phyloP scores from a whole-genome alignment of 2,113 vertebrate species.

The Ploceus nigricollis region DNA sequence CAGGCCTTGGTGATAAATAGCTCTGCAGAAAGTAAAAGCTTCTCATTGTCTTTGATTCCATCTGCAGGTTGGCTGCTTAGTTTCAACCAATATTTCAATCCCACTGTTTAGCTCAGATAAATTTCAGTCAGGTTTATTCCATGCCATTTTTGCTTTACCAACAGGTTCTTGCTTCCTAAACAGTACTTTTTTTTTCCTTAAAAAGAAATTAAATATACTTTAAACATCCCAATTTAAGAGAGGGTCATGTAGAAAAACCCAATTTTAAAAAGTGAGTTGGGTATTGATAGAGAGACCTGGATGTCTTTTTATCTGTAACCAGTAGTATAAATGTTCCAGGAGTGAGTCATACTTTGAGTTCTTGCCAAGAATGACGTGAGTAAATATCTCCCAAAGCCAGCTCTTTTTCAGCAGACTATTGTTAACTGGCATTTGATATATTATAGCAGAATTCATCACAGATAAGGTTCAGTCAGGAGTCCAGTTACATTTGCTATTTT shows the following conservation, averaged over 20 bases:
- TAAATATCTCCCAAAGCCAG: constrained; percentile 42
- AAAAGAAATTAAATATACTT: not conserved
- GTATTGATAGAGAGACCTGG: not conserved
- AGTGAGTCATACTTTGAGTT: constrained; percentile 42
- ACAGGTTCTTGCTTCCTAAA: not conserved
- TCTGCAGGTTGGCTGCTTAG: not conserved
- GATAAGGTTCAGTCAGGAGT: not conserved
- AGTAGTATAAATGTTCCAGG: constrained; percentile 6
- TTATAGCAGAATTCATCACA: not conserved
- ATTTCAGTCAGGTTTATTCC: not conserved
- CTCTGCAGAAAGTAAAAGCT: constrained; percentile 40
- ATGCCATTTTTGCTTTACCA: not conserved
- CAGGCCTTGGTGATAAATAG: constrained; percentile 35
- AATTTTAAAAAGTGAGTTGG: not conserved
- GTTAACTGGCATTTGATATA: constrained; percentile 36
- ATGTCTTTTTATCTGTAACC: constrained; percentile 8
- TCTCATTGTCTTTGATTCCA: constrained; percentile 29
- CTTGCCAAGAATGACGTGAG: constrained; percentile 51
- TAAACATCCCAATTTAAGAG: not conserved
- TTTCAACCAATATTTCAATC: not conserved
- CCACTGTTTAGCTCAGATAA: not conserved
- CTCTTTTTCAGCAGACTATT: constrained; percentile 9
- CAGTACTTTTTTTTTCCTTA: not conserved
- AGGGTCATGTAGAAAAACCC: rapidly evolving
- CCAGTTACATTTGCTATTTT: not conserved